A percentile compares a stretch with the other conserved stretches of the same genome.
Conservation (phyloP, 64 coral and sea anemone genomes). For the Actinia tenebrosa region DNA sequence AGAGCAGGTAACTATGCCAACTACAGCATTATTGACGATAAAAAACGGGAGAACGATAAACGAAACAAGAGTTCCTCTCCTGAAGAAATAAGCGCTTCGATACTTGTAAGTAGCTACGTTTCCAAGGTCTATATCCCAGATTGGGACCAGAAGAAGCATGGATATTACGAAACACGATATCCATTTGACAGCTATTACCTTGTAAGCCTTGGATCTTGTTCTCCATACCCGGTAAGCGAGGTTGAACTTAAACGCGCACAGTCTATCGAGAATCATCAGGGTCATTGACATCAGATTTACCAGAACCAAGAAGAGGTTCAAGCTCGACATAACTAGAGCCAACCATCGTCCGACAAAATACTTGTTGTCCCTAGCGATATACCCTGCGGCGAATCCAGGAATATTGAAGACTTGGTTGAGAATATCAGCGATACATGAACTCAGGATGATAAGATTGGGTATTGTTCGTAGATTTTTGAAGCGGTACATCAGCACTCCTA, state of each 20-base stretch:
- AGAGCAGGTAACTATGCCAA: neutral
- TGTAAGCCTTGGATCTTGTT: neutral
- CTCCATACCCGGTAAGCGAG: neutral
- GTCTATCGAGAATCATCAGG: neutral
- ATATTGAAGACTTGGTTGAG: neutral
- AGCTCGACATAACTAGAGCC: neutral
- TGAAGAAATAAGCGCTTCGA: neutral
- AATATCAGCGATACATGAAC: constrained; percentile 7
- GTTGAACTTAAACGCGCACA: neutral
- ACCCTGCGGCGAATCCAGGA: neutral
- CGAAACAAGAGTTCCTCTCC: neutral
- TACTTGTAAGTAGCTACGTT: neutral
- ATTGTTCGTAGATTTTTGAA: neutral
- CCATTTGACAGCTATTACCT: neutral
- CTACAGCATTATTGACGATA: neutral
- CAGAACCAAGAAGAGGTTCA: neutral
- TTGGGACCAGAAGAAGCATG: neutral
- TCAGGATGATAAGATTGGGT: neutral
- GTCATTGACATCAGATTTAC: neutral
- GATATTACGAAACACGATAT: neutral
- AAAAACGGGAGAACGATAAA: neutral
- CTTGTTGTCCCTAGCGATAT: neutral
- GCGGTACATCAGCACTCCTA: neutral
- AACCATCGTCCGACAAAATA: neutral
- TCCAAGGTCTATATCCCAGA: constrained; percentile 10